Percentiles rank a stretch among this genome's conserved stretches.
Conservation (phyloP, 2,797 vertebrate genomes). For the Gila robusta region DNA sequence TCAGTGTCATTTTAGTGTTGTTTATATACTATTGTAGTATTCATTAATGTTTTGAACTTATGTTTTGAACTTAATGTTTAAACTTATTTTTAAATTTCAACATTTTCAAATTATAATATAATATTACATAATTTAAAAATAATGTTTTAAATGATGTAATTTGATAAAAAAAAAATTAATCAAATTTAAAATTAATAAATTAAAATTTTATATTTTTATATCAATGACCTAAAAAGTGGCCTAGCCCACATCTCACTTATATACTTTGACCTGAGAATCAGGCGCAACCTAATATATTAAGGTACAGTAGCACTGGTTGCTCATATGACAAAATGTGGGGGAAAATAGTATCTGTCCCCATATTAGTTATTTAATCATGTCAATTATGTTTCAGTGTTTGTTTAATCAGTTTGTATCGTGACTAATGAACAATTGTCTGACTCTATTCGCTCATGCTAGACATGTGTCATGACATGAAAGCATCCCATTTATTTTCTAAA, state of each 20-base stretch:
- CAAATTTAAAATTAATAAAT: not conserved
- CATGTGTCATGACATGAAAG: slow-evolving; percentile 7
- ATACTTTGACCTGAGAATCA: not conserved
- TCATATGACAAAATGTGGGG: not conserved
- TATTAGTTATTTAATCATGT: not conserved
- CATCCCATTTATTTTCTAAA: slow-evolving; percentile 32
- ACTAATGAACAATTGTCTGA: not conserved
- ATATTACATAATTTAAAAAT: no score
- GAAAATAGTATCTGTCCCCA: not conserved
- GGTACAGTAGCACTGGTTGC: not conserved
- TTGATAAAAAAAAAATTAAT: not conserved
- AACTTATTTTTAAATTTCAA: not conserved
- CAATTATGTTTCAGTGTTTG: not conserved
- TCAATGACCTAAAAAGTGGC: not conserved
- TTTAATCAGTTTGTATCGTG: not conserved
- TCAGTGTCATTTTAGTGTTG: no score
- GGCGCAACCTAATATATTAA: no score
- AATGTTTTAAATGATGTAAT: not conserved
- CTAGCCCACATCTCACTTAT: no score
- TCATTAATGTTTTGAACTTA: not conserved
- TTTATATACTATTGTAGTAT: not conserved
- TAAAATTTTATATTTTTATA: not conserved
- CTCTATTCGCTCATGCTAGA: not conserved
- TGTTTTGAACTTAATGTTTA: no score
- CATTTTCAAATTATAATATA: no score